These are phyloP conservation scores for Microctenopoma steveboyesi DNA, from an alignment of 2,797 vertebrate species.

Conservation along the genomic window DNA sequence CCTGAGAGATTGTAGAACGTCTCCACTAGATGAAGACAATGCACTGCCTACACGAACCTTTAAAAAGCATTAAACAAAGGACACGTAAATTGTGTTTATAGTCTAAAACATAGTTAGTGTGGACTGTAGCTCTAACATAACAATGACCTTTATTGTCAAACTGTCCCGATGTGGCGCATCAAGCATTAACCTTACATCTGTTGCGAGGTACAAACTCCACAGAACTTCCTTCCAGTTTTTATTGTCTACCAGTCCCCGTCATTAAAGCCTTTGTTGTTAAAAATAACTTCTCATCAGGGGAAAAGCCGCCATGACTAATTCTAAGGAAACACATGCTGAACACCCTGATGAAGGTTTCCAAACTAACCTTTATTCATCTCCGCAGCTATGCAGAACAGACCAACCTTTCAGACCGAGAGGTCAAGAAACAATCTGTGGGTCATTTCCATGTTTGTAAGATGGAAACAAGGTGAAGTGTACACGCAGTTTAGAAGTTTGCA, in stretches of 20 bases:
- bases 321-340: slow-evolving; percentile 72
- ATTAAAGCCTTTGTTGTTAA: slow-evolving; percentile 74
- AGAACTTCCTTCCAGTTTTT: slow-evolving; percentile 77
- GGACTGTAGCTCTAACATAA: background rate
- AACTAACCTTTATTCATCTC: slow-evolving; percentile 48
- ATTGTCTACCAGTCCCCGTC: slow-evolving; percentile 48
- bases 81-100: background rate
- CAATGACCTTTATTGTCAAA: slow-evolving; percentile 4
- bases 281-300: slow-evolving; percentile 69
- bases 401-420: slow-evolving; percentile 56
- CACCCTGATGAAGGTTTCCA: slow-evolving; percentile 43
- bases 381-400: slow-evolving; percentile 24
- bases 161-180: slow-evolving; percentile 13
- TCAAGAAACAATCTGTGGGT: slow-evolving; percentile 70
- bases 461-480: slow-evolving; percentile 9
- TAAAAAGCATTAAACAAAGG: background rate
- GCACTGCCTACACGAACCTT: background rate
- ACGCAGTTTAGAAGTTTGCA: background rate
- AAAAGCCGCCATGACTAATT: slow-evolving; percentile 65
- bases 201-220: slow-evolving; percentile 25
- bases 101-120: background rate
- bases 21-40: background rate
- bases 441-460: slow-evolving; percentile 65
- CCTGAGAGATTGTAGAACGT: background rate
- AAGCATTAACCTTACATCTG: slow-evolving; percentile 45